Evolutionary conservation across 2,797 vertebrate species (phyloP).

Genomic region (Ataeniobius toweri): DNA sequence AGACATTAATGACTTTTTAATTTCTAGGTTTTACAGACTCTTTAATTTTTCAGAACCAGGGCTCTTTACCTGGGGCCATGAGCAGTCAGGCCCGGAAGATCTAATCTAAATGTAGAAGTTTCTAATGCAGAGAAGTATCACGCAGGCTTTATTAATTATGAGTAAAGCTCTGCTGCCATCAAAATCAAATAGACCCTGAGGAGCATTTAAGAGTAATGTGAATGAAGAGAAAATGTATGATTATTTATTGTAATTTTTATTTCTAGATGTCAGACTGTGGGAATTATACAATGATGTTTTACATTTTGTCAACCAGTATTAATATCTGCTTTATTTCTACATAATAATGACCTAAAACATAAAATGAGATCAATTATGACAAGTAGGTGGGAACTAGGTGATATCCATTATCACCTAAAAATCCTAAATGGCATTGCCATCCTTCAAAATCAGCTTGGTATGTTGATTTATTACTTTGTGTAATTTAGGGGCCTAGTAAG

Average conservation of each 20-base stretch:
- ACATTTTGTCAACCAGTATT: not conserved
- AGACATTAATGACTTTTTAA: slow-evolving; percentile 83
- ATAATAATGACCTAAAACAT: not conserved
- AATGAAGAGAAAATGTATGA: slow-evolving; percentile 12
- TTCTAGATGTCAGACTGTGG: not conserved
- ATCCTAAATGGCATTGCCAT: not conserved
- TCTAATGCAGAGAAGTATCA: slow-evolving; percentile 66
- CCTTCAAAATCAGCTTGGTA: not conserved
- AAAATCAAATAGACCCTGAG: slow-evolving; percentile 62
- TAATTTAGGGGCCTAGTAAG: not conserved
- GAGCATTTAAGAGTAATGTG: slow-evolving; percentile 38
- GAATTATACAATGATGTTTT: not conserved
- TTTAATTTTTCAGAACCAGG: slow-evolving; percentile 70
- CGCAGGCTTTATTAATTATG: slow-evolving; percentile 60
- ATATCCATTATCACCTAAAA: not conserved
- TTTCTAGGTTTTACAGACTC: slow-evolving; percentile 72
- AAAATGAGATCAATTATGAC: not conserved
- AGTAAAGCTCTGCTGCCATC: slow-evolving; percentile 54
- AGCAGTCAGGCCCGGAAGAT: slow-evolving; percentile 37
- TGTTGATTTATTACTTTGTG: not conserved
- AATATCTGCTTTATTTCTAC: not conserved
- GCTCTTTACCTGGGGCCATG: slow-evolving; percentile 71
- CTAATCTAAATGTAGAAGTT: slow-evolving; percentile 69
- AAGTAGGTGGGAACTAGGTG: not conserved
- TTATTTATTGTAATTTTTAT: slow-evolving; percentile 7